Evolutionary conservation across 2,888 invertebrate species (phyloP), one percentile per base, ranked within the genome.

Genomic region (Ophion ellenae): DNA sequence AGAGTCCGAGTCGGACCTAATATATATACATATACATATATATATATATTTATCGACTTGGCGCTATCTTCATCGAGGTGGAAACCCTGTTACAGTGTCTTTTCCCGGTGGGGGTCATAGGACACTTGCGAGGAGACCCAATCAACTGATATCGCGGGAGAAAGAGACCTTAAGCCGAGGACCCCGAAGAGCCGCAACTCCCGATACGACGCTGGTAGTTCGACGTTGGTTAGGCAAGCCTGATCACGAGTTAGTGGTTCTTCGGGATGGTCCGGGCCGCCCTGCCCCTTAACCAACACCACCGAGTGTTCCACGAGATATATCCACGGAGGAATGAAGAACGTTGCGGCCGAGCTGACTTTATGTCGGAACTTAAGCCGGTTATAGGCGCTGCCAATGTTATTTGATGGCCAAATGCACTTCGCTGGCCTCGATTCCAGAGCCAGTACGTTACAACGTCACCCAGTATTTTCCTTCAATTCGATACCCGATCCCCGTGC

Each of bases 371-470:
- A 90, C 93, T 91, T 94, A 93, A 94, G 94, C 93, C 92, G 94
- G 94, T 94, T 94, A 94, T 94, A 93, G 93, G 92, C 92, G 91
- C 92, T 93, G 92, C 93, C 94, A 91, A 94, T 94, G 93, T 93
- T 94, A 94, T 94, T 94, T 94, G 94, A 94, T 94, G 94, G 94
- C 93, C 93, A 94, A 94, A 94, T 94, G 94, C 94, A 94, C 94
- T 94, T 91, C 90, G 89, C 90, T 90, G 88, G 86, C 20, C 28
- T 6, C 32, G 53, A 71, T 64, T 69, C 36, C 47, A 47, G 74
- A 78, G 67, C 75, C 77, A 20, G 32, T 32, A 66, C 89, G 89
- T 87, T 89, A 90, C 90, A 90, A 89, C 91, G 90, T 89, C 70
- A 77, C 85, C 17, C 82, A 81, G 88, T 89, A 87, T 77, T 75